phyloP scores from a whole-genome alignment of 2,888 invertebrate species.

The Platycnemis pennipes region DNA sequence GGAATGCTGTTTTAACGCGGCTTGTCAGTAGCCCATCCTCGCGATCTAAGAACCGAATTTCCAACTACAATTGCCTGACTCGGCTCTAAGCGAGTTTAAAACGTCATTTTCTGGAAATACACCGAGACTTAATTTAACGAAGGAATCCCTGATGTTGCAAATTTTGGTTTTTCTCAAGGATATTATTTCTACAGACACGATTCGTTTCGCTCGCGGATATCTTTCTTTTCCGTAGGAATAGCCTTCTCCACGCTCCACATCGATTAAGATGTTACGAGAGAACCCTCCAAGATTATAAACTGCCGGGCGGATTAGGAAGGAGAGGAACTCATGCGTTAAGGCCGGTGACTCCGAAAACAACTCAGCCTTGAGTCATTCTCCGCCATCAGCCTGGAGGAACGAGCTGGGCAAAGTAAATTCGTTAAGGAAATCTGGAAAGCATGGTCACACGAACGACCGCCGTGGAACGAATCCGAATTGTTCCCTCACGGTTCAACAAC shows the following conservation, averaged over 20 bases:
- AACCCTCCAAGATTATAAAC: not conserved
- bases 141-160: not conserved
- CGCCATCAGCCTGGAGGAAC: not conserved
- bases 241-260: conserved; percentile 10
- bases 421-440: conserved; percentile 9
- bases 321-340: not conserved
- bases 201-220: not conserved
- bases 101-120: too few species aligned
- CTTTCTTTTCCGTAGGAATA: not conserved
- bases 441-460: conserved; percentile 4
- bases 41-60: too few species aligned
- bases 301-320: not conserved
- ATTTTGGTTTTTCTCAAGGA: not conserved
- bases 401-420: not conserved
- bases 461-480: not conserved
- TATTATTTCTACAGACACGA: not conserved
- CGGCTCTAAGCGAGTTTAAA: too few species aligned
- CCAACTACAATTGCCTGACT: too few species aligned
- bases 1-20: too few species aligned
- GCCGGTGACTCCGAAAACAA: not conserved
- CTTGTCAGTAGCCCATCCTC: too few species aligned
- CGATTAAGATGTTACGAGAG: conserved; percentile 2
- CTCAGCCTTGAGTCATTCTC: conserved; percentile 6
- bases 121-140: not conserved
- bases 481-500: too few species aligned